phyloP scores from a whole-genome alignment of 2,113 vertebrate genomes.

The Channa maculata region DNA sequence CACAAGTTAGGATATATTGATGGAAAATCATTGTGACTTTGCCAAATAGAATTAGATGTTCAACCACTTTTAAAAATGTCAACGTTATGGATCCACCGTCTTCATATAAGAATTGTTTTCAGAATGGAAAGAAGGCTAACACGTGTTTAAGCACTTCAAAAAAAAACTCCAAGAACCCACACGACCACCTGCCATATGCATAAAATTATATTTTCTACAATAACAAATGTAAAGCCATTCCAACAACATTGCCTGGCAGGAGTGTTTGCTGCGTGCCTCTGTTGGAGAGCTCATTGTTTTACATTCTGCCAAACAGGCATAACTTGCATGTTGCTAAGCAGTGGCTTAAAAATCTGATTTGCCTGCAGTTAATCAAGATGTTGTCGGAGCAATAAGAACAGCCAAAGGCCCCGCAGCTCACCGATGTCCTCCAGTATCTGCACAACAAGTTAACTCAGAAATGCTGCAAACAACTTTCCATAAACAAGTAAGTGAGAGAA shows the following conservation, averaged over 20 bases:
- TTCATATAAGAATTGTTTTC: not conserved
- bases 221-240: conserved; percentile 35
- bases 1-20: too few species aligned
- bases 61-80: too few species aligned
- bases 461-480: conserved; percentile 71
- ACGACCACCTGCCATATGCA: conserved; percentile 26
- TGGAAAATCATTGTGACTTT: too few species aligned
- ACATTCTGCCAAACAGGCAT: conserved; percentile 50
- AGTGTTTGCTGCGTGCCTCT: conserved; percentile 39
- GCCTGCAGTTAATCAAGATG: conserved; percentile 74
- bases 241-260: conserved; percentile 24
- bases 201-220: conserved; percentile 29
- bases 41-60: too few species aligned
- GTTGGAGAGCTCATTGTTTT: conserved; percentile 59
- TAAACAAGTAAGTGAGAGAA: conserved; percentile 36
- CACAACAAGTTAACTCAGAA: conserved; percentile 57
- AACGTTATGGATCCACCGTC: too few species aligned
- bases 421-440: conserved; percentile 41
- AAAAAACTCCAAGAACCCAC: not conserved
- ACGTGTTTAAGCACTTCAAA: too few species aligned
- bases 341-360: conserved; percentile 64
- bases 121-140: conserved; percentile 10
- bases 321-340: conserved; percentile 53
- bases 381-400: conserved; percentile 46
- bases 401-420: conserved; percentile 17